A percentile compares a stretch with the other conserved stretches of the same genome.
Evolutionary conservation across 92 coral and sea anemone species (phyloP).

Genomic region (Heteractis magnifica): DNA sequence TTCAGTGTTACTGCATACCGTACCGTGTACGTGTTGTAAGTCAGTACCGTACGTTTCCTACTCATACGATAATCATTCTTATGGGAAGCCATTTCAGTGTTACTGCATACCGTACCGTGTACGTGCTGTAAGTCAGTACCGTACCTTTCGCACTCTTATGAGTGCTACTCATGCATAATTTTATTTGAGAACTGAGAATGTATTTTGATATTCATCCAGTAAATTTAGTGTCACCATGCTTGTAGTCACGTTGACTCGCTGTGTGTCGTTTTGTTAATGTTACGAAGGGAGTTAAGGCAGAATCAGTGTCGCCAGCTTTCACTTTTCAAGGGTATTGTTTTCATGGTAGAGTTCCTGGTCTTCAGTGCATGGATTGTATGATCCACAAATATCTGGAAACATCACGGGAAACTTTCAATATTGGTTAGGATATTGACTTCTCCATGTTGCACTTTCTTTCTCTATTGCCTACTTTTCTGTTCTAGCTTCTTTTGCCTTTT

Average conservation of each 20-base stretch:
- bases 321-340: neutral
- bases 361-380: neutral
- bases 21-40: no score
- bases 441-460: constrained; percentile 3
- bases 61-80: no score
- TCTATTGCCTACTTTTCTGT: neutral
- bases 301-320: neutral
- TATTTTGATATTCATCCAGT: neutral
- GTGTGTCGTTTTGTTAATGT: neutral
- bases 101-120: no score
- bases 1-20: no score
- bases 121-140: no score
- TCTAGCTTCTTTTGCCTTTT: no score
- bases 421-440: neutral
- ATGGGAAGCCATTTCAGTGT: no score
- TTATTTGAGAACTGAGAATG: neutral
- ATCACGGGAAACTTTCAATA: neutral
- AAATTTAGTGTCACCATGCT: neutral
- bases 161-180: no score
- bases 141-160: no score
- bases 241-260: neutral
- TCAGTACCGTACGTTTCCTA: no score
- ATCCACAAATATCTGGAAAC: neutral
- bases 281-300: neutral
- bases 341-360: neutral